phyloP scores from a whole-genome alignment of 2,797 vertebrate genomes.

The Gambelia wislizenii region DNA sequence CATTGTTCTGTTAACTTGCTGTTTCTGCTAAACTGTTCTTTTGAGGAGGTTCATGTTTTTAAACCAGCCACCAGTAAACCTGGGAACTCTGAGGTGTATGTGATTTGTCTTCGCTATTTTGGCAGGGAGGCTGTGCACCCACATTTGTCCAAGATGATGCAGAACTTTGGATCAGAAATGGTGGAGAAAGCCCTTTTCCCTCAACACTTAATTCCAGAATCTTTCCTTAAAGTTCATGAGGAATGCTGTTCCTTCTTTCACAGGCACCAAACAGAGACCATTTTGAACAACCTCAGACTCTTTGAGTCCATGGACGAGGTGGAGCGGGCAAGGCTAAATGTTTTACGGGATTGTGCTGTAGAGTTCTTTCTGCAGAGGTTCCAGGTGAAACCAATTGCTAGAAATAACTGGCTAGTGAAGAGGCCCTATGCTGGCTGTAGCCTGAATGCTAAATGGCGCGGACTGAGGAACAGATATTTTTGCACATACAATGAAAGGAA shows the following conservation, averaged over 20 bases:
- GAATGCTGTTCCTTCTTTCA: slow-evolving; percentile 91
- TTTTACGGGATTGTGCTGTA: slow-evolving; percentile 84
- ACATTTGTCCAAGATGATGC: slow-evolving; percentile 88
- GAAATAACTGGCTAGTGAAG: slow-evolving; percentile 89
- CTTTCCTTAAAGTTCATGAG: slow-evolving; percentile 85
- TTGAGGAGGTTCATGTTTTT: slow-evolving; percentile 87
- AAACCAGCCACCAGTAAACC: slow-evolving; percentile 98
- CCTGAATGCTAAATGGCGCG: slow-evolving; percentile 83
- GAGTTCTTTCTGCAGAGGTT: slow-evolving; percentile 86
- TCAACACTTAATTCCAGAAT: slow-evolving; percentile 75
- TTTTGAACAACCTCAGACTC: slow-evolving; percentile 90
- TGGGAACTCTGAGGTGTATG: slow-evolving; percentile 95
- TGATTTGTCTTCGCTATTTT: slow-evolving; percentile 88
- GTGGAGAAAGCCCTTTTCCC: slow-evolving; percentile 86
- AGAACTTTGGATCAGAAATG: slow-evolving; percentile 87
- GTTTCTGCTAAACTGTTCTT: slow-evolving; percentile 92
- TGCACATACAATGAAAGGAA: slow-evolving; percentile 93
- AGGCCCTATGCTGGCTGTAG: slow-evolving; percentile 84
- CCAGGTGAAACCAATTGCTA: slow-evolving; percentile 83
- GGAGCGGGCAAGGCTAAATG: slow-evolving; percentile 80
- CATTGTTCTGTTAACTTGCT: slow-evolving; percentile 92
- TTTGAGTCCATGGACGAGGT: slow-evolving; percentile 80
- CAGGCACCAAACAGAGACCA: slow-evolving; percentile 87
- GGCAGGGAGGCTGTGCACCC: slow-evolving; percentile 81
- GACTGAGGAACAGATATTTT: slow-evolving; percentile 86